Conservation (phyloP, 1,140 invertebrate genomes). For the Mesaphorura yosii region DNA sequence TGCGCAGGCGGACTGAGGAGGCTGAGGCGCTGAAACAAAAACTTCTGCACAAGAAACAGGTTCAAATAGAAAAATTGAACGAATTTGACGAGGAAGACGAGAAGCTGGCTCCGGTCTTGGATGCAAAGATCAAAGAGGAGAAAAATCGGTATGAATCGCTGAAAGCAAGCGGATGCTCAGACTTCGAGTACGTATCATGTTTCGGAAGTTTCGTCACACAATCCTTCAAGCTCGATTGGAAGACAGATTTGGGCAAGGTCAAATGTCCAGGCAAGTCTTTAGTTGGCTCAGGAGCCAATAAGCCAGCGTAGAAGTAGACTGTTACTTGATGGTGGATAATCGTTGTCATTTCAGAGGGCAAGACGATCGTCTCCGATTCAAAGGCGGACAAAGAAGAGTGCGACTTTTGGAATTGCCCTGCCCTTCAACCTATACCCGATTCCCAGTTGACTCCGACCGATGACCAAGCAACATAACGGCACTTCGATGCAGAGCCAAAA, state of each 20-base stretch:
- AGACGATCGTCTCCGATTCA: not conserved
- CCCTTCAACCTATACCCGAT: not conserved
- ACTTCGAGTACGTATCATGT: not conserved
- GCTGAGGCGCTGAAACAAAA: too few species aligned
- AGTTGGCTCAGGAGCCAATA: too few species aligned
- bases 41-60: too few species aligned
- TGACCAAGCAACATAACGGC: too few species aligned
- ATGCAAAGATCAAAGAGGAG: not conserved
- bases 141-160: not conserved
- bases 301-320: too few species aligned
- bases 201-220: not conserved
- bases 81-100: not conserved
- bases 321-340: too few species aligned
- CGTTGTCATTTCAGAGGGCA: too few species aligned
- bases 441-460: too few species aligned
- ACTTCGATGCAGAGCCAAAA: too few species aligned
- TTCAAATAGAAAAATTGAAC: not conserved
- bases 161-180: not conserved
- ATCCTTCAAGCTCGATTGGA: not conserved
- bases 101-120: not conserved
- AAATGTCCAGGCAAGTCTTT: too few species aligned
- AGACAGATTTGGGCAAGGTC: not conserved
- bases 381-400: not conserved
- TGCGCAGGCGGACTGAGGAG: too few species aligned
- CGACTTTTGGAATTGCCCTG: conserved; percentile 4